Conservation (phyloP, 2,888 invertebrate genomes). For the Charanyca ferruginea region DNA sequence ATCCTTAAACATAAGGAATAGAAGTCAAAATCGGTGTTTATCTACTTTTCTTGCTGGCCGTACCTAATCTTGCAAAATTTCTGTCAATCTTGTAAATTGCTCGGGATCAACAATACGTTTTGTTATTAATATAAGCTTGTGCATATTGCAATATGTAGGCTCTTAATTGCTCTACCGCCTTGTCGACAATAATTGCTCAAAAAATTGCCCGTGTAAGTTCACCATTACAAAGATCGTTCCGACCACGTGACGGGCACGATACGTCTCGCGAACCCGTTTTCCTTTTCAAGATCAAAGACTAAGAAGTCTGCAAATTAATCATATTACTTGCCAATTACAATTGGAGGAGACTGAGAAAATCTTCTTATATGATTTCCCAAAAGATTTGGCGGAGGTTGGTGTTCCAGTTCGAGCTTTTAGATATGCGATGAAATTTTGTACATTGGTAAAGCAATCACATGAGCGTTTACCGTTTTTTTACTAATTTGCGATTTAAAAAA, state of each 20-base stretch:
- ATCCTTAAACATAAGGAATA: too few species aligned
- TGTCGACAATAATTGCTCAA: not conserved
- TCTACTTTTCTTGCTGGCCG: too few species aligned
- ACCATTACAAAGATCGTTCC: not conserved
- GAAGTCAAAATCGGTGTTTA: too few species aligned
- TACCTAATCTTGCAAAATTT: too few species aligned
- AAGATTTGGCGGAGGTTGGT: conserved; percentile 20
- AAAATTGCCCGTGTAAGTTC: conserved; percentile 2
- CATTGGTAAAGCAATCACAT: too few species aligned
- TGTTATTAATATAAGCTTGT: too few species aligned
- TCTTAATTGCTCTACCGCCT: not conserved
- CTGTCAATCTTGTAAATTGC: too few species aligned
- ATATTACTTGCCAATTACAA: conserved; percentile 41
- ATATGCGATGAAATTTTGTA: too few species aligned
- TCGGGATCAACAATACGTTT: too few species aligned
- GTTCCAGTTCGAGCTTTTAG: not conserved
- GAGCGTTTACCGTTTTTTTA: too few species aligned
- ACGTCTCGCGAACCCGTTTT: conserved; percentile 11
- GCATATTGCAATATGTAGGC: too few species aligned
- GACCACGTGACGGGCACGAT: conserved; percentile 11
- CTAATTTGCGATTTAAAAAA: too few species aligned
- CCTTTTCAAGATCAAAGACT: conserved; percentile 37
- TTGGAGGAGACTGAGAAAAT: conserved; percentile 17
- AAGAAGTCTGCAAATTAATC: conserved; percentile 35
- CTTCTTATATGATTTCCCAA: conserved; percentile 44